Percentiles rank a stretch among this genome's conserved stretches.
Evolutionary conservation across 35 echinoderm and acorn worm species (phyloP).

Genomic region (Apostichopus californicus): DNA sequence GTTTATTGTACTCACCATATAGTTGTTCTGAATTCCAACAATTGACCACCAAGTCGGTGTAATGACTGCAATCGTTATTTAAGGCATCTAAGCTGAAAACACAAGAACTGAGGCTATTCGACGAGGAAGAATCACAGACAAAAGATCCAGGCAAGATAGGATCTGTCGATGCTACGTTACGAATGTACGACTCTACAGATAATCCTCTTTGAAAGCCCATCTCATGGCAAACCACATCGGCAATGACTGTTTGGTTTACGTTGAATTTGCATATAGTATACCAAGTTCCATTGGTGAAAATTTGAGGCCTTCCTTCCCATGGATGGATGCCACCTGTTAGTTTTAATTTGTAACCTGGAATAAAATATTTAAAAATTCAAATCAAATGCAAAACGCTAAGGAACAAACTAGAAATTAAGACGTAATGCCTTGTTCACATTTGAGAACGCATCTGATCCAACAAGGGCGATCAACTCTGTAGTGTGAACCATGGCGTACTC

Average conservation of each 20-base stretch:
- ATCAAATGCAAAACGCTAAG: too few species aligned
- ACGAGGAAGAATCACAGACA: background rate
- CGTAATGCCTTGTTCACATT: too few species aligned
- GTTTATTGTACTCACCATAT: background rate
- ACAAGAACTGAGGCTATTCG: background rate
- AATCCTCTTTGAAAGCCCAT: conserved; percentile 31
- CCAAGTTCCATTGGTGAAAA: conserved; percentile 12
- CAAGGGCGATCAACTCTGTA: too few species aligned
- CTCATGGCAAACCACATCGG: background rate
- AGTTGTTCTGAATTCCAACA: conserved; percentile 14
- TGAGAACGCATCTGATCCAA: too few species aligned
- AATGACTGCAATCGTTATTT: background rate
- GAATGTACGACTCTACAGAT: conserved; percentile 10
- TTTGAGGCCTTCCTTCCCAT: conserved; percentile 24
- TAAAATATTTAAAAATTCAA: background rate
- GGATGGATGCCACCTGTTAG: conserved; percentile 27
- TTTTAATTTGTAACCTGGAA: conserved; percentile 29
- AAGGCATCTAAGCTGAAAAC: background rate
- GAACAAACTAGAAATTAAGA: too few species aligned
- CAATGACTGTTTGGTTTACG: background rate
- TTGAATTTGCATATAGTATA: background rate
- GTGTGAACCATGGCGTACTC: too few species aligned
- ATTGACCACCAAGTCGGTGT: conserved; percentile 4
- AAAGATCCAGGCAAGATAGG: background rate
- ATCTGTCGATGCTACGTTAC: background rate